Evolutionary conservation across 2,888 invertebrate species (phyloP), one percentile per base, ranked within the genome.

Genomic region (Meta bourneti): DNA sequence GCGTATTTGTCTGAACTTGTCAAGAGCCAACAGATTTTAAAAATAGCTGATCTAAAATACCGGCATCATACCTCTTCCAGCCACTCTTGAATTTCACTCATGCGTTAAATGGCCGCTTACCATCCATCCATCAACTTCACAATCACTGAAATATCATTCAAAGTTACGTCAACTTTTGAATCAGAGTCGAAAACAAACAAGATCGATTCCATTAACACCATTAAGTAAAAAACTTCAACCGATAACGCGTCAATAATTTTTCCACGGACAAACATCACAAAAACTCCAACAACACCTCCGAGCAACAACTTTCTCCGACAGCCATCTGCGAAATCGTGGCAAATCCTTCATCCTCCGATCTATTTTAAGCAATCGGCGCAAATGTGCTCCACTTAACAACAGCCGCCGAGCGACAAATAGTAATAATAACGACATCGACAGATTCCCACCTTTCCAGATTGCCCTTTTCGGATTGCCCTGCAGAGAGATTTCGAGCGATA

Each of bases 401-500:
- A 19, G 72, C 20, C 74, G 52, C 19, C 72, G 72, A 74, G 51
- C 51, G 51, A 74, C 52, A 52, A 16, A 51, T 8, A 51, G n/a
- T 6, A n/a, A n/a, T 9, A 7, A 51, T 52, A 20, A 48, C 77
- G 70, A 77, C 61, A 78, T 69, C 75, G 49, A 69, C 69, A 48
- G 20, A 49, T 69, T 86, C 54, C 70, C 78, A 86, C 78, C 78
- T 86, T 74, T 19, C 70, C 51, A 34, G 20, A 86, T 78, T 69
- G 70, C 77, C 85, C 70, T 20, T 70, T 78, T 19, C 34, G 34
- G 1, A 34, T 34, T 34, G 34, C 80, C 54, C 34, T 52, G 61
- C 77, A 78, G 77, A 84, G 74, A 78, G 85, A 78, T 78, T 7
- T 48, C 51, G 49, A 71, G 49, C 69, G 85, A 86, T 86, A 86